Evolutionary conservation across 2,113 vertebrate species (phyloP).

Genomic region (Oplegnathus fasciatus): DNA sequence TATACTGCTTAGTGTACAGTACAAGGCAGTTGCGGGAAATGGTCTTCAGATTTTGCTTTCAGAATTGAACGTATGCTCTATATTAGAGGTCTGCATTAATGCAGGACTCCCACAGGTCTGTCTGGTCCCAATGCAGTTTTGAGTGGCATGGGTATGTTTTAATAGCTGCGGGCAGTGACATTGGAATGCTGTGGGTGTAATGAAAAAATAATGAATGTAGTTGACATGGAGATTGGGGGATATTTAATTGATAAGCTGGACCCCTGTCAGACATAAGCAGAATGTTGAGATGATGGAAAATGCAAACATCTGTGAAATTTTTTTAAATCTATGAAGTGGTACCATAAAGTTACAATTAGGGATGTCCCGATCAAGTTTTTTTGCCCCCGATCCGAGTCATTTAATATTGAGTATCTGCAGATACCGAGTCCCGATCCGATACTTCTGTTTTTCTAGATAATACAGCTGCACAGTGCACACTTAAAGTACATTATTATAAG

Average conservation of each 20-base stretch:
- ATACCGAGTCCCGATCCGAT: too few relatives aligned
- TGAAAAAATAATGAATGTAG: slow-evolving; percentile 44
- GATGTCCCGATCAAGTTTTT: too few relatives aligned
- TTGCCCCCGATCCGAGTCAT: too few relatives aligned
- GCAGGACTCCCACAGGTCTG: slow-evolving; percentile 1
- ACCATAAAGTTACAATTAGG: not conserved
- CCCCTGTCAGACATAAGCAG: not conserved
- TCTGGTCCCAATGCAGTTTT: slow-evolving; percentile 9
- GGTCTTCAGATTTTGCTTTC: not conserved
- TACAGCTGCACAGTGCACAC: too few relatives aligned
- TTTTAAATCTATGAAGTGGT: not conserved
- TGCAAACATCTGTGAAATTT: not conserved
- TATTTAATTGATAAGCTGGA: slow-evolving; percentile 38
- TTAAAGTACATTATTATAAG: too few relatives aligned
- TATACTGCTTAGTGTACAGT: not conserved
- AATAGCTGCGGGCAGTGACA: slow-evolving; percentile 6
- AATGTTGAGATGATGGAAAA: not conserved
- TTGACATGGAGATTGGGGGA: slow-evolving; percentile 38
- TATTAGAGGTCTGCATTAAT: slow-evolving; percentile 1
- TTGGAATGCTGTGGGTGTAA: not conserved
- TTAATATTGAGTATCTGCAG: too few relatives aligned
- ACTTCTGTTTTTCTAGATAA: too few relatives aligned
- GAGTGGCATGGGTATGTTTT: slow-evolving; percentile 14
- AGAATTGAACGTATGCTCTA: not conserved
- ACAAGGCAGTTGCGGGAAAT: slow-evolving; percentile 7